Evolutionary conservation across 2,113 vertebrate species (phyloP).

Genomic region (Pseudois nayaur): DNA sequence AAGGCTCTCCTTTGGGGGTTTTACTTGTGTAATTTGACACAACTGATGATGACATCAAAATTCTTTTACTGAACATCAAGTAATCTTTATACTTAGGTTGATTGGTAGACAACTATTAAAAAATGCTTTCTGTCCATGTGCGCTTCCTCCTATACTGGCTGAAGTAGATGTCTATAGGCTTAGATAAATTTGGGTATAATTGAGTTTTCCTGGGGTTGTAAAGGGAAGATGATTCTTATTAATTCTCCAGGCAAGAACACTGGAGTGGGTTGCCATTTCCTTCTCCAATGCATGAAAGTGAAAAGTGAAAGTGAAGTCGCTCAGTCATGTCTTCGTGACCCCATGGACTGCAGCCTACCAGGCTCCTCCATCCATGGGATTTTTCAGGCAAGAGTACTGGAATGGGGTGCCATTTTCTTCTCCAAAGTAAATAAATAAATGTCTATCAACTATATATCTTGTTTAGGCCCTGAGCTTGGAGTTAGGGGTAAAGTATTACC

Average conservation of each 20-base stretch:
- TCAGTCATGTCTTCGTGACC: rapidly evolving
- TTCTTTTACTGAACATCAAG: neutral
- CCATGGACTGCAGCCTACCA: too few species aligned
- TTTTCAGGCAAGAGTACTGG: too few species aligned
- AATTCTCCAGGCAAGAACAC: neutral
- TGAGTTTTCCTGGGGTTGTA: neutral
- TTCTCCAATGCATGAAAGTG: too few species aligned
- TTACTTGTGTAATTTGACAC: neutral
- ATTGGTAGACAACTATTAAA: neutral
- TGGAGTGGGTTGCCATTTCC: too few species aligned
- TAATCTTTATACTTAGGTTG: neutral
- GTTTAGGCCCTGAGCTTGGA: neutral
- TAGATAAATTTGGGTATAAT: neutral
- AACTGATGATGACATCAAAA: neutral
- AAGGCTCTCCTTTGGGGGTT: neutral
- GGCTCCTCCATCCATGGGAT: too few species aligned
- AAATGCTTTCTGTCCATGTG: neutral
- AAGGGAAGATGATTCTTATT: neutral
- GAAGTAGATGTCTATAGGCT: neutral
- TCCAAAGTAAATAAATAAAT: neutral
- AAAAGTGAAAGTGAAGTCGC: too few species aligned
- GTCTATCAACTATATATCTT: neutral
- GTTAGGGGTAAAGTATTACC: neutral
- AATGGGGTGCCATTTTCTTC: too few species aligned
- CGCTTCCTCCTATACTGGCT: neutral